Conservation (phyloP, 2,113 vertebrate genomes). For the Aplodontia rufa region DNA sequence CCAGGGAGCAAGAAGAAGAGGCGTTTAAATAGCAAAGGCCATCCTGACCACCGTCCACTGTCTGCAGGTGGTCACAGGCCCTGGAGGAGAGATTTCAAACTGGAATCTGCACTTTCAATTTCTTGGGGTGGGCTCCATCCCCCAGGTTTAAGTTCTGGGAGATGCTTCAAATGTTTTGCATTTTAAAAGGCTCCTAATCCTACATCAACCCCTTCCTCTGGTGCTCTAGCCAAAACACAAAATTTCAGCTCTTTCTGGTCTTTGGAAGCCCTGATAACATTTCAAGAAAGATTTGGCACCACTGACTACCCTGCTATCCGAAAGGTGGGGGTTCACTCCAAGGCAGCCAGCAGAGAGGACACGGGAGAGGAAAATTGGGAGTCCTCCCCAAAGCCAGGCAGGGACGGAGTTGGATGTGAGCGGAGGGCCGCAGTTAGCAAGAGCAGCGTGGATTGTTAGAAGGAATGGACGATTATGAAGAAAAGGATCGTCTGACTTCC, state of each 20-base stretch:
- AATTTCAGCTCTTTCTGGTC: not conserved
- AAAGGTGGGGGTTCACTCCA: not conserved
- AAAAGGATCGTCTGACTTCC: not conserved
- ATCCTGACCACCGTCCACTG: accelerated
- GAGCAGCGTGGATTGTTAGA: not conserved
- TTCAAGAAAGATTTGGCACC: not conserved
- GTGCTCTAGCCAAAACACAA: accelerated
- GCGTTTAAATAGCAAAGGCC: not conserved
- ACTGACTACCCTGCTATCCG: accelerated
- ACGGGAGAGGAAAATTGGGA: not conserved
- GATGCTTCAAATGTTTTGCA: not conserved
- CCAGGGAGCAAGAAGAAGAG: accelerated
- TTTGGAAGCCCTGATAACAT: not conserved
- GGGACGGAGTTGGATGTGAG: not conserved
- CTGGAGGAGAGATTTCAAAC: not conserved
- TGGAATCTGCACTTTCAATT: accelerated
- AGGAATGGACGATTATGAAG: accelerated
- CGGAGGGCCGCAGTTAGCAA: not conserved
- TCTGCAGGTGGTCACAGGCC: accelerated
- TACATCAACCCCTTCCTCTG: not conserved
- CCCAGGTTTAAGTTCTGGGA: not conserved
- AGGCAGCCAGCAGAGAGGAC: not conserved
- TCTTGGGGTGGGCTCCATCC: accelerated
- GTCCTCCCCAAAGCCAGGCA: not conserved
- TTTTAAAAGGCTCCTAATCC: not conserved